Evolutionary conservation across 2,113 vertebrate species (phyloP), one percentile per base, ranked within the genome.

Genomic region (Centropristis striata): DNA sequence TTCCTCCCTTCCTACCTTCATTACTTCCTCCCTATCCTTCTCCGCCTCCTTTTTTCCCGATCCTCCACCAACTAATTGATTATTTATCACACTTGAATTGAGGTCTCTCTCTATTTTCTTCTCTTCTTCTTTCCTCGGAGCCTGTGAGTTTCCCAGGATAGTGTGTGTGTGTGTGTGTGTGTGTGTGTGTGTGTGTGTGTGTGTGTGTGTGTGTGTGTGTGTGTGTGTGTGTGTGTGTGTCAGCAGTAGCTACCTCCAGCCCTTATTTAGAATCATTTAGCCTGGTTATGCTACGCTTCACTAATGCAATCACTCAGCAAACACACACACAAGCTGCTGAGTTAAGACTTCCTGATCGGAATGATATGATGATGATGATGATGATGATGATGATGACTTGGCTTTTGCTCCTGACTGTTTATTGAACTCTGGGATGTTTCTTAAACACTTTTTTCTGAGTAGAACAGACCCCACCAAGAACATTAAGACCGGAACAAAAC

Each of bases 191-290:
- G n/a, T 57, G 39, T 75, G 70, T 86, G 20, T 20, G 15, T 71
- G 39, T 60, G 46, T 68, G 16, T 14, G 25, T 69, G 49, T 70
- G 69, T 83, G 16, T 47, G 9, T 50, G 36, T 21, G 57, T 53
- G 71, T 39, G 55, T 47, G 46, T 25, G 14, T 77, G 64, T 49
- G 53, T 50, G 12, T 9, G 7, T 66, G 50, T 67, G 81, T 91
- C 82, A 81, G 69, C 80, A 80, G 66, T 37, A 28, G 13, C 55
- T 39, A 18, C 65, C 72, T 63, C 37, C 66, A 76, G 36, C 83
- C 83, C 75, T 37, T 83, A 86, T 91, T 91, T 86, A 58, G 18
- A 71, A 46, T 54, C 1, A 36, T 77, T 53, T 63, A 28, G 15
- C 42, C 36, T 36, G 28, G 69, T 63, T 54, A 68, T 78, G 68